Percentiles rank a stretch among this genome's conserved stretches.
Evolutionary conservation across 2,797 vertebrate species (phyloP).

Genomic region (Galaxias olidus): DNA sequence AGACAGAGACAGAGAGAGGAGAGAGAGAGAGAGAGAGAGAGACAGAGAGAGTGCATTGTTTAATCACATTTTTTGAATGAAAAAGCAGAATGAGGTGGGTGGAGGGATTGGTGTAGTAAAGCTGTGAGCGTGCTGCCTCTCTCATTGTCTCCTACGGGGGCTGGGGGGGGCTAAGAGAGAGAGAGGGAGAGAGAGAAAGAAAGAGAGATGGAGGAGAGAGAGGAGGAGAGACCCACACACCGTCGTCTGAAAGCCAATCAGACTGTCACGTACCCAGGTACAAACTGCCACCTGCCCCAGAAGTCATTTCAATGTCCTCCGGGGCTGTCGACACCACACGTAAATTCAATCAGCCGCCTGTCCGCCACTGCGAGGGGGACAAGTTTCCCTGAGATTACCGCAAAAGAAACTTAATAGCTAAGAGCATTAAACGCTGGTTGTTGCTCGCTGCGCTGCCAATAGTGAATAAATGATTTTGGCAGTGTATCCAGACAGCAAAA

Average conservation of each 20-base stretch:
- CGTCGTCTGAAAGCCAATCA: slow-evolving; percentile 63
- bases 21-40: no score
- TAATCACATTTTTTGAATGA: neutral
- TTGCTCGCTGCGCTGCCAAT: slow-evolving; percentile 88
- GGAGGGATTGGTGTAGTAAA: slow-evolving; percentile 14
- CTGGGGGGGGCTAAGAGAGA: slow-evolving; percentile 59
- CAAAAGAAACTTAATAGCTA: slow-evolving; percentile 83
- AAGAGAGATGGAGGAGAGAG: no score
- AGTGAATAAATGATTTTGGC: slow-evolving; percentile 97
- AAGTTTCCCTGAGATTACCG: slow-evolving; percentile 72
- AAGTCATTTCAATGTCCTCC: slow-evolving; percentile 73
- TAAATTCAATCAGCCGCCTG: slow-evolving; percentile 73
- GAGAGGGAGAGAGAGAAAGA: slow-evolving; percentile 14
- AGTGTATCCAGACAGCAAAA: slow-evolving; percentile 91
- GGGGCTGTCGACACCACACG: slow-evolving; percentile 63
- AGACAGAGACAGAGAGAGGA: no score
- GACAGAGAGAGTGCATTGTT: no score
- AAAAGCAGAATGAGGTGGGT: neutral
- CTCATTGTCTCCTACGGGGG: slow-evolving; percentile 68
- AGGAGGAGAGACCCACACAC: slow-evolving; percentile 35
- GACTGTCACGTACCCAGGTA: slow-evolving; percentile 59
- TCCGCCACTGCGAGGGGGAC: slow-evolving; percentile 58
- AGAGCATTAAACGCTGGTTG: slow-evolving; percentile 85
- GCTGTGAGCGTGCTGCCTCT: slow-evolving; percentile 47
- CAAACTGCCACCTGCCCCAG: slow-evolving; percentile 68